A percentile compares a stretch with the other conserved stretches of the same genome.
phyloP scores from a whole-genome alignment of 2,888 invertebrate genomes.

The Calephelis perditalis region DNA sequence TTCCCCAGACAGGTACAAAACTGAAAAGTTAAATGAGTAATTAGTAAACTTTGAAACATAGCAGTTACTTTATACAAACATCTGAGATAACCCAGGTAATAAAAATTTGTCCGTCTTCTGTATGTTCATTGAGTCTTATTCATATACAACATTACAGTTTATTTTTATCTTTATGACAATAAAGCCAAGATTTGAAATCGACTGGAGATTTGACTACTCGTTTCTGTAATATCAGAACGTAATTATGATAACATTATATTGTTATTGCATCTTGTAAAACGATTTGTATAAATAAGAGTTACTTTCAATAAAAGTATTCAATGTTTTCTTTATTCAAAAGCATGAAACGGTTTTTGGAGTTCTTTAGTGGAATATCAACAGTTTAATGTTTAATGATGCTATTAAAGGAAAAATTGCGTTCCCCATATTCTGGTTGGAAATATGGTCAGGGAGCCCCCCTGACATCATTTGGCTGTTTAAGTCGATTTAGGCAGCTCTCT shows the following conservation, averaged over 20 bases:
- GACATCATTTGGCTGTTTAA: no score
- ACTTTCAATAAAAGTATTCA: not conserved
- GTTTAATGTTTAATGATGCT: no score
- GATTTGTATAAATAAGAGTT: constrained; percentile 19
- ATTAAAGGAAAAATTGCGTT: no score
- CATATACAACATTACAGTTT: not conserved
- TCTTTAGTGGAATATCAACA: no score
- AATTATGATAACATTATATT: constrained; percentile 18
- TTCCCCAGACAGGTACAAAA: not conserved
- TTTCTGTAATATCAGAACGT: constrained; percentile 14
- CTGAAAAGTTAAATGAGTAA: not conserved
- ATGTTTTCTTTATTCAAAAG: not conserved
- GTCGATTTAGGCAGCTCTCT: no score
- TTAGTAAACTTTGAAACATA: not conserved
- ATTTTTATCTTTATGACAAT: not conserved
- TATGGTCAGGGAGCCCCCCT: no score
- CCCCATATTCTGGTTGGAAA: no score
- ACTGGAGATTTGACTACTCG: not conserved
- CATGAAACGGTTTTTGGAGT: not conserved
- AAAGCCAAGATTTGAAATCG: not conserved
- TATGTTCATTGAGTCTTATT: not conserved
- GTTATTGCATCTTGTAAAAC: constrained; percentile 19
- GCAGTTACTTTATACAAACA: constrained; percentile 4
- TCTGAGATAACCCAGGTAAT: not conserved
- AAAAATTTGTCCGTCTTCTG: constrained; percentile 6